A percentile compares a stretch with the other conserved stretches of the same genome.
phyloP scores from a whole-genome alignment of 1,140 invertebrate species.

The Pararge aegeria region DNA sequence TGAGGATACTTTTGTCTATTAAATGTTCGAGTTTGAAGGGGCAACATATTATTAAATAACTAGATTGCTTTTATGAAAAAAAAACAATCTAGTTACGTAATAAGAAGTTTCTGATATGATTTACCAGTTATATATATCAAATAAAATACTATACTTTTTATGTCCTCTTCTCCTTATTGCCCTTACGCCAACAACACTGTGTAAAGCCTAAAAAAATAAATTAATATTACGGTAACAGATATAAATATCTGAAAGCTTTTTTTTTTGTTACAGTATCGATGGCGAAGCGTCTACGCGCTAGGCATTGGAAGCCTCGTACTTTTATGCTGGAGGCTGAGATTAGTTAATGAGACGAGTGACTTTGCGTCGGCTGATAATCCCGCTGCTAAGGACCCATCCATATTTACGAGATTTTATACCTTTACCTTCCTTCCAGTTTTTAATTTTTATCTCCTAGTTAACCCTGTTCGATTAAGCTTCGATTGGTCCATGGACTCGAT shows the following conservation, averaged over 20 bases:
- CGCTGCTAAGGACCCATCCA: constrained; percentile 87
- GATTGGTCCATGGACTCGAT: constrained; percentile 98
- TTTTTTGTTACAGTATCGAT: constrained; percentile 83
- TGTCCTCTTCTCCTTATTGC: no score
- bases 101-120: no score
- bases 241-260: constrained; percentile 28
- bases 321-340: constrained; percentile 82
- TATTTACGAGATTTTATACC: constrained; percentile 88
- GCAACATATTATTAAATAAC: no score
- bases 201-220: no score
- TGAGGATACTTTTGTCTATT: no score
- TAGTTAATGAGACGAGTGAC: constrained; percentile 84
- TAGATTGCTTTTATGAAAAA: no score
- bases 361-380: constrained; percentile 96
- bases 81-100: no score
- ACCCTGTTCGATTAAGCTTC: constrained; percentile 91
- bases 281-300: constrained; percentile 83
- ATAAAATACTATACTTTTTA: no score
- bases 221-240: no score
- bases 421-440: constrained; percentile 94
- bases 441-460: constrained; percentile 91
- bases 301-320: constrained; percentile 80
- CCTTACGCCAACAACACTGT: no score
- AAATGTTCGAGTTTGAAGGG: no score
- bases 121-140: no score